phyloP scores from a whole-genome alignment of 1,140 invertebrate species.

The Magallana ariakensis region DNA sequence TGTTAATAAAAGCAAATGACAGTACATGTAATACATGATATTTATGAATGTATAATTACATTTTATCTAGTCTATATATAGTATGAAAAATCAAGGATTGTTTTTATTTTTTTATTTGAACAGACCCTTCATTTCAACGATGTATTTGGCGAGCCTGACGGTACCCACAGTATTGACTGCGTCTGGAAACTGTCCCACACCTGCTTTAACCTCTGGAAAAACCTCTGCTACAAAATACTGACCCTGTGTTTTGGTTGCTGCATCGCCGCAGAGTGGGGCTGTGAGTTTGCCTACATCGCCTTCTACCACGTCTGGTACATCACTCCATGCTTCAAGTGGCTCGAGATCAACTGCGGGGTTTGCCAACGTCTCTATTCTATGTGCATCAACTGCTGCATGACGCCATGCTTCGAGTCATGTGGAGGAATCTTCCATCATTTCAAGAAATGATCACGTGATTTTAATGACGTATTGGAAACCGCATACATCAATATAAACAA shows the following conservation, averaged over 20 bases:
- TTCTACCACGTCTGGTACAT: constrained; percentile 82
- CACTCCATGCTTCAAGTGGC: constrained; percentile 67
- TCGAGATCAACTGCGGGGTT: constrained; percentile 84
- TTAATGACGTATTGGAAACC: no score
- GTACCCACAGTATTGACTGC: constrained; percentile 86
- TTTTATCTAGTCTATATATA: no score
- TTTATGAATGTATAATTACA: no score
- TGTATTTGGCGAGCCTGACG: constrained; percentile 88
- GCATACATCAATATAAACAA: no score
- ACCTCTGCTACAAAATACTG: constrained; percentile 86
- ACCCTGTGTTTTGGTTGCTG: constrained; percentile 83
- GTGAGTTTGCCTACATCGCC: constrained; percentile 87
- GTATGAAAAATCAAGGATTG: no score
- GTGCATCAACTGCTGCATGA: constrained; percentile 77
- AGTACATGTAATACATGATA: no score
- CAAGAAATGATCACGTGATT: neutral
- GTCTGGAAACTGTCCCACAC: constrained; percentile 86
- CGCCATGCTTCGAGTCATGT: constrained; percentile 65
- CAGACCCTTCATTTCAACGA: constrained; percentile 83
- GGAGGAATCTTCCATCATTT: constrained; percentile 64
- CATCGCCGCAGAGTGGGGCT: constrained; percentile 85
- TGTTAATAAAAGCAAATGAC: no score
- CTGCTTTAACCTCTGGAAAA: constrained; percentile 85
- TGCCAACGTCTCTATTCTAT: constrained; percentile 82
- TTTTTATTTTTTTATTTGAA: constrained; percentile 21